Evolutionary conservation across 2,888 invertebrate genomes (phyloP).

Genomic region (Heliconius sara): DNA sequence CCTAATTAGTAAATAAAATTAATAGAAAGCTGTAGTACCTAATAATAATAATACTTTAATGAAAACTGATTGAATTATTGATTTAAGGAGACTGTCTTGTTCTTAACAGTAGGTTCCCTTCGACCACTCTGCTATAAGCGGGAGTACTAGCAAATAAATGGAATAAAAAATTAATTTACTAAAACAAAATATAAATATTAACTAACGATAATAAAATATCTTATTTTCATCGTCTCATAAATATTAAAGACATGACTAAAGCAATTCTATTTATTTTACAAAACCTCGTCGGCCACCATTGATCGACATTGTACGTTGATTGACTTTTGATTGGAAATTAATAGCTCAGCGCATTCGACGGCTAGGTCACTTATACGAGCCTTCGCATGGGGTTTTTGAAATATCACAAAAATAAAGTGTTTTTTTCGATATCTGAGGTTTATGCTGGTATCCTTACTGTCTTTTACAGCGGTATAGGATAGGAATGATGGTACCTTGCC

Average conservation of each 20-base stretch:
- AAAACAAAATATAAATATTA: neutral
- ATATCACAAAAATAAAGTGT: neutral
- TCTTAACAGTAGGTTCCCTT: neutral
- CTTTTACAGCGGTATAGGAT: neutral
- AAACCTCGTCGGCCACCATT: conserved; percentile 26
- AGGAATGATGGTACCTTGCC: too few species aligned
- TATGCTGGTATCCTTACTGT: neutral
- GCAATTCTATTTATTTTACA: conserved; percentile 22
- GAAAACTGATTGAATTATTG: too few species aligned
- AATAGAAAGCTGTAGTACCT: too few species aligned
- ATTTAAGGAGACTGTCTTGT: too few species aligned
- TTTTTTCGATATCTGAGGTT: neutral
- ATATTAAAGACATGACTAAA: conserved; percentile 16
- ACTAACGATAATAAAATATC: conserved; percentile 3
- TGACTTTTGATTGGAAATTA: conserved; percentile 46
- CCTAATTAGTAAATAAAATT: too few species aligned
- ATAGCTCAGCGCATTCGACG: conserved; percentile 35
- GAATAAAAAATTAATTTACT: neutral
- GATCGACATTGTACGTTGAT: conserved; percentile 39
- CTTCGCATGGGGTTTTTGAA: neutral
- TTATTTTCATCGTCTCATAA: conserved; percentile 15
- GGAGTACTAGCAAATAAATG: neutral
- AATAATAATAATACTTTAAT: too few species aligned
- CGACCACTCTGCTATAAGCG: too few species aligned
- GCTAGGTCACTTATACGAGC: conserved; percentile 21